Conservation (phyloP, 2,797 vertebrate species). For the Neomorphus geoffroyi region DNA sequence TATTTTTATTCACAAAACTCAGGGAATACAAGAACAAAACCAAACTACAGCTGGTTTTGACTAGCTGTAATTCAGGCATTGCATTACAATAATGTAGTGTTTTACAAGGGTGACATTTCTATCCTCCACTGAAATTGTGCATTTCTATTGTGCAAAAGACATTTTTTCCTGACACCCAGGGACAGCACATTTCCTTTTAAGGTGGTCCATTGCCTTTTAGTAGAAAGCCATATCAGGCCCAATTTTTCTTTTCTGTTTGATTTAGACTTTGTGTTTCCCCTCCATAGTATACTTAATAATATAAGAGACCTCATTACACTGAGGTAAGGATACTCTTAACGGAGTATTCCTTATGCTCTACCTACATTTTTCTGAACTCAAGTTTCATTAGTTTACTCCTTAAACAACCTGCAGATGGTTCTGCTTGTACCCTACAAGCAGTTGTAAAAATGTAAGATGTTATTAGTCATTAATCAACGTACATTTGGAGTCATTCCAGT, state of each 20-base stretch:
- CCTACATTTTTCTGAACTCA: neutral
- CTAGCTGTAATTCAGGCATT: neutral
- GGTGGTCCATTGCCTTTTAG: neutral
- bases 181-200: neutral
- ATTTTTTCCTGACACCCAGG: neutral
- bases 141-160: neutral
- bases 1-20: constrained; percentile 3
- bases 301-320: neutral
- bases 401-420: neutral
- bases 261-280: neutral
- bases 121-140: neutral
- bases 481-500: neutral
- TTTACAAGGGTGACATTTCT: neutral
- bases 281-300: neutral
- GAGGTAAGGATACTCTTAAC: neutral
- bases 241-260: neutral
- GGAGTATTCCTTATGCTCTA: neutral
- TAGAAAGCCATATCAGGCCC: neutral
- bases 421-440: neutral
- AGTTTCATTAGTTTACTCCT: neutral
- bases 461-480: neutral
- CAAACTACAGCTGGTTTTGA: neutral
- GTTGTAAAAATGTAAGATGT: neutral
- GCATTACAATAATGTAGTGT: neutral
- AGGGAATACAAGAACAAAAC: neutral